These are phyloP conservation scores for Planococcus citri DNA, from an alignment of 1,140 invertebrate species.

Conservation along the genomic window DNA sequence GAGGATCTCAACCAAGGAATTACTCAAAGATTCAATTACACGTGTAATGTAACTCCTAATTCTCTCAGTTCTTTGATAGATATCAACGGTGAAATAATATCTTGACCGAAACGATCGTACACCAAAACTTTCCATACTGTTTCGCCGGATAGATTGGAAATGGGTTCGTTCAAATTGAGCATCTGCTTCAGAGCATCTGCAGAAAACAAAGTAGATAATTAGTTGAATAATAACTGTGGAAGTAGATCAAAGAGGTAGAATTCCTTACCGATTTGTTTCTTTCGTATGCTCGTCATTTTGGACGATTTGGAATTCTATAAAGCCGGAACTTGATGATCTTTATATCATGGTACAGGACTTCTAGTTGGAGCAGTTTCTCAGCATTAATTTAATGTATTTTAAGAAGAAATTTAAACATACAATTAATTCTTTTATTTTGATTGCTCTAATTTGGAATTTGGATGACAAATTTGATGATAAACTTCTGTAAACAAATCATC, in stretches of 20 bases:
- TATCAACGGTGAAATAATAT: constrained; percentile 94
- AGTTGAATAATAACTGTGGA: constrained; percentile 21
- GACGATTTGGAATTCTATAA: background rate
- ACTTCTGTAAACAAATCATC: background rate
- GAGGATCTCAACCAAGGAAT: background rate
- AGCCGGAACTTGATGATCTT: background rate
- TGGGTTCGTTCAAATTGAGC: constrained; percentile 74
- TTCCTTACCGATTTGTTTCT: background rate
- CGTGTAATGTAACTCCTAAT: constrained; percentile 90
- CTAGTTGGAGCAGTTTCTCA: background rate
- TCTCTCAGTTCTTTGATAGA: constrained; percentile 92
- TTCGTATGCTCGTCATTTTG: background rate
- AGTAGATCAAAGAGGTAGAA: background rate
- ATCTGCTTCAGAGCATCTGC: constrained; percentile 26
- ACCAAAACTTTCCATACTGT: constrained; percentile 93
- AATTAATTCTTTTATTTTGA: too few relatives aligned
- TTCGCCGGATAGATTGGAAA: constrained; percentile 61
- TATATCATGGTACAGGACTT: background rate
- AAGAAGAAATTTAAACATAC: too few relatives aligned
- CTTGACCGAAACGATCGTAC: constrained; percentile 91
- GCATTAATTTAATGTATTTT: too few relatives aligned
- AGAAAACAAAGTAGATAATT: background rate
- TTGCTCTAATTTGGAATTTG: background rate
- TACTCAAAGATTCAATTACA: constrained; percentile 42
- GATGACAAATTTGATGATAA: background rate